These are phyloP conservation scores for Tipula lateralis DNA, from an alignment of 2,888 invertebrate genomes.

Conservation along the genomic window DNA sequence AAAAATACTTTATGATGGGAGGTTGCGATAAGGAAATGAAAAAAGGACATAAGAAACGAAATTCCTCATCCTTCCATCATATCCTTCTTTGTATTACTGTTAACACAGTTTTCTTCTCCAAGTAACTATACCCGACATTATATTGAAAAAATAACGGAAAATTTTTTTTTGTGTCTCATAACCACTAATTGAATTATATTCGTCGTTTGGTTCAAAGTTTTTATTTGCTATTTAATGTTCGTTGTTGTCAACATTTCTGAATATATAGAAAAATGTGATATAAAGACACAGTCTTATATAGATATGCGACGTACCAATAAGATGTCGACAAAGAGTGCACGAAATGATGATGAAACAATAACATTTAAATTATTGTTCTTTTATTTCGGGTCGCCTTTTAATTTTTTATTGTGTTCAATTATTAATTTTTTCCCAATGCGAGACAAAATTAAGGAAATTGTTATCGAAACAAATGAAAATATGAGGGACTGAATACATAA, in stretches of 20 bases:
- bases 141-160: background rate
- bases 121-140: background rate
- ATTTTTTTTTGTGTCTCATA: background rate
- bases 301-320: background rate
- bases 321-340: background rate
- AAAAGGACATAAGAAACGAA: background rate
- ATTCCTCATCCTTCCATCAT: background rate
- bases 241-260: background rate
- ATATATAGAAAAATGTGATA: background rate
- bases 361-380: background rate
- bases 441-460: background rate
- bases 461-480: background rate
- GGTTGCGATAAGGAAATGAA: background rate
- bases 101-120: background rate
- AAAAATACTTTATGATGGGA: background rate
- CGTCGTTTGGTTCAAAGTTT: background rate
- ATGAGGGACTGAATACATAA: background rate
- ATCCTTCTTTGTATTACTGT: background rate
- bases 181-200: constrained; percentile 19
- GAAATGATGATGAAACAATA: background rate
- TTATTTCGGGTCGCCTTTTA: background rate
- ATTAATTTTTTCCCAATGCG: background rate
- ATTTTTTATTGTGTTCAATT: constrained; percentile 1
- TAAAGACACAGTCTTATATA: background rate
- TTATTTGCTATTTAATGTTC: background rate